These are phyloP conservation scores for Palythoa grandis DNA, from an alignment of 92 coral and sea anemone genomes.

Conservation along the genomic window DNA sequence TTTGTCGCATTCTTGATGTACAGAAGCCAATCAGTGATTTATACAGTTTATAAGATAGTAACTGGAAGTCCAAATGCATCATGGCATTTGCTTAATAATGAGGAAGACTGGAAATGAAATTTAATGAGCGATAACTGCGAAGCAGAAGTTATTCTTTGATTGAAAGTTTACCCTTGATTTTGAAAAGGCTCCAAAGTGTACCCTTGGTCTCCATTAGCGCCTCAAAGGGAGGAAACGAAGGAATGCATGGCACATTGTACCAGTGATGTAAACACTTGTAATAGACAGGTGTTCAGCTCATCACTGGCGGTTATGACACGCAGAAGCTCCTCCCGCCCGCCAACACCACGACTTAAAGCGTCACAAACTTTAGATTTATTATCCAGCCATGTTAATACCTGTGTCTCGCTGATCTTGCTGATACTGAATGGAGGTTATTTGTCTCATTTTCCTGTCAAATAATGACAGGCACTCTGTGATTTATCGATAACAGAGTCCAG, in stretches of 20 bases:
- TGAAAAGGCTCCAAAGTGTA: background rate
- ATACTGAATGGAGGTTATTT: conserved; percentile 25
- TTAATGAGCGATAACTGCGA: background rate
- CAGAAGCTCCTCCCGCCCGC: conserved; percentile 10
- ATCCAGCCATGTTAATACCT: conserved; percentile 33
- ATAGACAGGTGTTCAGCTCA: conserved; percentile 32
- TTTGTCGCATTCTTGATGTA: no score
- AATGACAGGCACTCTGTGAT: conserved; percentile 24
- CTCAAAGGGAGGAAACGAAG: conserved; percentile 21
- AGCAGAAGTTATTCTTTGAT: background rate
- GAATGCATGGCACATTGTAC: conserved; percentile 19
- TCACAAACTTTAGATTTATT: background rate
- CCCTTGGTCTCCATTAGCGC: background rate
- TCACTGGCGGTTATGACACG: background rate
- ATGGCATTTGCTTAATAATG: background rate
- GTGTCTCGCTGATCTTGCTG: conserved; percentile 38
- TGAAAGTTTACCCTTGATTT: background rate
- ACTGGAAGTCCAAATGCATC: background rate
- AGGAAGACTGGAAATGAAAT: background rate
- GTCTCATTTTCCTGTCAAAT: conserved; percentile 26
- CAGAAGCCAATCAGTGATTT: no score
- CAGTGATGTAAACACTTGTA: conserved; percentile 31
- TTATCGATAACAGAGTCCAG: conserved; percentile 18
- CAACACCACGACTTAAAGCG: background rate
- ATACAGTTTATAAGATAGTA: no score